Percentiles rank a stretch among this genome's conserved stretches.
Conservation (phyloP, 2,113 vertebrate species). For the Ctenodactylus gundi region DNA sequence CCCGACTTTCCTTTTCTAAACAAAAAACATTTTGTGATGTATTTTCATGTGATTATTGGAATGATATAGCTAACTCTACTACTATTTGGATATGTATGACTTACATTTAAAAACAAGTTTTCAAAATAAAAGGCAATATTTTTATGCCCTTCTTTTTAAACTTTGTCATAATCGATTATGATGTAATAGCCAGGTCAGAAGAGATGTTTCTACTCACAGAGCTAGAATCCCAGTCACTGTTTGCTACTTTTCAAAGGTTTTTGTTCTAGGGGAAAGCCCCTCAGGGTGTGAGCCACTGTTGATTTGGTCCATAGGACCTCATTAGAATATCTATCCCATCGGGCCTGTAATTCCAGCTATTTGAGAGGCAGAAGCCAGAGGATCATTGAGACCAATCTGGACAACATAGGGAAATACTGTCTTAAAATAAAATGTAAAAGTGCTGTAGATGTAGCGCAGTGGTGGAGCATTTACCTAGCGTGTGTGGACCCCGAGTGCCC, state of each 20-base stretch:
- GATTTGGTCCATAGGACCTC: constrained; percentile 19
- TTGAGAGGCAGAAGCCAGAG: not conserved
- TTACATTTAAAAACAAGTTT: constrained; percentile 31
- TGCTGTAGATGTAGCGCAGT: not conserved
- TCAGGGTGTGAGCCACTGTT: constrained; percentile 18
- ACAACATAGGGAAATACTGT: not conserved
- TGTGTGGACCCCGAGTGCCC: not conserved
- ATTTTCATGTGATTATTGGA: constrained; percentile 43
- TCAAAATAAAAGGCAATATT: not conserved
- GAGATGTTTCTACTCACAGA: constrained; percentile 58
- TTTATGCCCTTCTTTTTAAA: constrained; percentile 34
- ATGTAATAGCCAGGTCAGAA: constrained; percentile 12
- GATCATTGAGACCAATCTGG: not conserved
- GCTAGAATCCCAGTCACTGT: constrained; percentile 5
- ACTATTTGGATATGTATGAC: constrained; percentile 11
- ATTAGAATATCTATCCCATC: constrained; percentile 25
- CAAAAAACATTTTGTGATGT: not conserved
- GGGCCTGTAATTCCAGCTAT: not conserved
- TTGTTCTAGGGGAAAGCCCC: constrained; percentile 39
- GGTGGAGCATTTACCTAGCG: not conserved
- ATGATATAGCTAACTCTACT: not conserved
- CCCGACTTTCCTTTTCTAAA: constrained; percentile 50
- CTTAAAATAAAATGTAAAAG: not conserved
- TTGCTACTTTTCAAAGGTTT: constrained; percentile 43
- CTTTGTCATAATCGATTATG: constrained; percentile 41